Conservation (phyloP, 2,113 vertebrate genomes). For the Periophthalmodon schlosseri region DNA sequence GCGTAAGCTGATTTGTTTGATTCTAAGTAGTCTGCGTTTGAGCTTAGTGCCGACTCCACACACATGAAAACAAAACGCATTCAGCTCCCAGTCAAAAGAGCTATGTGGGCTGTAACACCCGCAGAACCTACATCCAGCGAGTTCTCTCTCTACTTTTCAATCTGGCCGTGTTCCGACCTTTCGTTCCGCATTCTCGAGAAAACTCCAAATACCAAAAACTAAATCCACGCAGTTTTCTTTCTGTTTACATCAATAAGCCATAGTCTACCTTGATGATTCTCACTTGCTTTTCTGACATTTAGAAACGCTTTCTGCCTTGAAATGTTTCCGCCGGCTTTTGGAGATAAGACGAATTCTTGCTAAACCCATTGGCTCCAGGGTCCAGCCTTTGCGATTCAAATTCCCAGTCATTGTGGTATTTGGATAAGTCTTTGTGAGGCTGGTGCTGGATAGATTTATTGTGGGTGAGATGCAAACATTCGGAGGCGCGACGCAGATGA, state of each 20-base stretch:
- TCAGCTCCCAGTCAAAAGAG: conserved; percentile 14
- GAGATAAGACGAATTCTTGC: neutral
- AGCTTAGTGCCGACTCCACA: conserved; percentile 5
- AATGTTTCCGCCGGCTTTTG: neutral
- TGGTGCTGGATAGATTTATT: neutral
- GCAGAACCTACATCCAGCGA: neutral
- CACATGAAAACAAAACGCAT: conserved; percentile 27
- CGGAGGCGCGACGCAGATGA: neutral
- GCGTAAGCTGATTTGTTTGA: conserved; percentile 36
- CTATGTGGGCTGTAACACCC: conserved; percentile 1
- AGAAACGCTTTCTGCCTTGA: neutral
- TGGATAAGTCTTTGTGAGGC: neutral
- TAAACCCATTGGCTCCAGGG: too few species aligned
- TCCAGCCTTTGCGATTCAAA: neutral
- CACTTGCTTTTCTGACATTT: conserved; percentile 9
- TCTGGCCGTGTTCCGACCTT: neutral
- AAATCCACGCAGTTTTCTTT: neutral
- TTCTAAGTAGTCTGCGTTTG: conserved; percentile 33
- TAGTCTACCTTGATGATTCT: neutral
- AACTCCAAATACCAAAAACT: conserved; percentile 1
- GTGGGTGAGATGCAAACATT: neutral
- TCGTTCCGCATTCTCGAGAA: neutral
- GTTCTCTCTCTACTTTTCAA: neutral
- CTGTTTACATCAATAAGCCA: neutral
- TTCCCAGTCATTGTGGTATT: conserved; percentile 1